These are phyloP conservation scores for Brachionus rubens DNA, from an alignment of 1,140 invertebrate species.

Conservation along the genomic window DNA sequence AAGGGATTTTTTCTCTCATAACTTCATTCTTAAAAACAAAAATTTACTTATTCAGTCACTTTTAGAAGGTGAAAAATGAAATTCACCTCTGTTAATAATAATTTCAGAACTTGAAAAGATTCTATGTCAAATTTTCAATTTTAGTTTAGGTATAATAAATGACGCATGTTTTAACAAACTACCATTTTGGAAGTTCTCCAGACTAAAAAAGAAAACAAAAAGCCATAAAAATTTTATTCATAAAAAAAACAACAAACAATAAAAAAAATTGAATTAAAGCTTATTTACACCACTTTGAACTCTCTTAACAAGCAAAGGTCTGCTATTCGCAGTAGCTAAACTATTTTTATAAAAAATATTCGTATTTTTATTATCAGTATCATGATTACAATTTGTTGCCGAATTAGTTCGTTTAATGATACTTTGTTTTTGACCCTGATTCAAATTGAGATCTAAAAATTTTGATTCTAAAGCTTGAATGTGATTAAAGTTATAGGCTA, in stretches of 20 bases:
- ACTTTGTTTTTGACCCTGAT: not conserved
- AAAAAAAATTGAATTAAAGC: not conserved
- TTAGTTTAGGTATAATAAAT: too few species aligned
- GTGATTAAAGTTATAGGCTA: conserved; percentile 8
- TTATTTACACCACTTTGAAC: conserved; percentile 21
- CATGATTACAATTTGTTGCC: not conserved
- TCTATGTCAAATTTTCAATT: too few species aligned
- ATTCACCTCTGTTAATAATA: too few species aligned
- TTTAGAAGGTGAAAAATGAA: too few species aligned
- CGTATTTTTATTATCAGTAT: not conserved
- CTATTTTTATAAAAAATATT: conserved; percentile 22
- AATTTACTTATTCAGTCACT: too few species aligned
- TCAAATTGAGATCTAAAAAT: not conserved
- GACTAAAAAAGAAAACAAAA: not conserved
- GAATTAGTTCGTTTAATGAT: not conserved
- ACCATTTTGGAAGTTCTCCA: not conserved
- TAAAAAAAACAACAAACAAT: not conserved
- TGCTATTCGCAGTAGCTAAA: conserved; percentile 4
- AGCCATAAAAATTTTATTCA: too few species aligned
- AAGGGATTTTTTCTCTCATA: not conserved
- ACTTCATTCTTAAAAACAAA: conserved; percentile 33
- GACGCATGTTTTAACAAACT: too few species aligned
- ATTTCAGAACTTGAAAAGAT: too few species aligned
- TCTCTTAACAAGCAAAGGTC: not conserved
- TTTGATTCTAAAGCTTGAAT: conserved; percentile 27